Percentiles rank a stretch among this genome's conserved stretches.
These are phyloP conservation scores for Xanthorhoe designata DNA, from an alignment of 2,888 invertebrate species.

Conservation along the genomic window DNA sequence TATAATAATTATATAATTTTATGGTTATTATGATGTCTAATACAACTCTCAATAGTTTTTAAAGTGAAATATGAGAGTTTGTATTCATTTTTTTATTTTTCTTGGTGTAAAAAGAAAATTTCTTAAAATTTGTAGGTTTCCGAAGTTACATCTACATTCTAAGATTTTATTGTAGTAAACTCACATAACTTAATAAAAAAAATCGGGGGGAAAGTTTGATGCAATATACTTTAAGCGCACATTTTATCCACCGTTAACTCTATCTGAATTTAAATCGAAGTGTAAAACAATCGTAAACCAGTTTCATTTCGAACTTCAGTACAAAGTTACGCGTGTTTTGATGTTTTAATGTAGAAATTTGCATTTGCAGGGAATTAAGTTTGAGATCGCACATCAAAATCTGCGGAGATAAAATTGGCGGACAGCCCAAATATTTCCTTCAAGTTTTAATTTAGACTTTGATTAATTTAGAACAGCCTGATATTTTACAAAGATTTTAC, in stretches of 20 bases:
- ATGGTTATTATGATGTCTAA: no score
- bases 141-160: no score
- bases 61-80: no score
- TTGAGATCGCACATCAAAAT: conserved; percentile 21
- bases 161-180: no score
- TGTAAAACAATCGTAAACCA: conserved; percentile 57
- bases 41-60: no score
- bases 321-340: conserved; percentile 46
- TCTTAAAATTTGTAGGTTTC: no score
- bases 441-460: conserved; percentile 10
- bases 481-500: neutral
- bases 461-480: conserved; percentile 1
- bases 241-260: conserved; percentile 50
- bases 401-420: conserved; percentile 19
- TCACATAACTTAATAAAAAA: neutral
- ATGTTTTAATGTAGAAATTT: conserved; percentile 40
- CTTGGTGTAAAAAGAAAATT: no score
- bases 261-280: conserved; percentile 57
- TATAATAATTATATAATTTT: no score
- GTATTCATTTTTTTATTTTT: no score
- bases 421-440: conserved; percentile 5
- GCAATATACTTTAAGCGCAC: conserved; percentile 40
- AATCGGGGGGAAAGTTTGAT: conserved; percentile 22
- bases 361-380: conserved; percentile 37
- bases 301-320: conserved; percentile 38